Conservation (phyloP, 1,140 invertebrate species). For the Drosophila ficusphila region DNA sequence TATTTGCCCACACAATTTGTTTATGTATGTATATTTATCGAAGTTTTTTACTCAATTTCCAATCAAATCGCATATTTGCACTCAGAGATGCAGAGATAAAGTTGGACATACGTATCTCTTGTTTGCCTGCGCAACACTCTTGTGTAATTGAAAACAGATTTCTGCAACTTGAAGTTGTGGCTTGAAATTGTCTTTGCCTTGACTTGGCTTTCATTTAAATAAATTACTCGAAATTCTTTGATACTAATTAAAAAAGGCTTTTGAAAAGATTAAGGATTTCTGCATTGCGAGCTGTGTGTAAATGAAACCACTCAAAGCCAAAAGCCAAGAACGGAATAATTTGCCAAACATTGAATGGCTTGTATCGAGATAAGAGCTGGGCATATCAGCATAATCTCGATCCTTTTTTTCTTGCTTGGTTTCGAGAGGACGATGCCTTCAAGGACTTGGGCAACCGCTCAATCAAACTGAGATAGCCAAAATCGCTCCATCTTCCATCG, state of each 20-base stretch:
- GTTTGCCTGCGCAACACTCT: conserved; percentile 12
- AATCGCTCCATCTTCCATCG: conserved; percentile 48
- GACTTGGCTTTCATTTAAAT: conserved; percentile 35
- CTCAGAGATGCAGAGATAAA: background rate
- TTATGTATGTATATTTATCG: conserved; percentile 14
- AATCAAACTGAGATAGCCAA: conserved; percentile 39
- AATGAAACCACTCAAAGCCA: conserved; percentile 31
- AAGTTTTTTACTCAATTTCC: conserved; percentile 31
- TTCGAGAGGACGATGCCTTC: background rate
- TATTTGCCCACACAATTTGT: conserved; percentile 24
- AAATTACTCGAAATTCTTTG: conserved; percentile 41
- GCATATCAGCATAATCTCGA: background rate
- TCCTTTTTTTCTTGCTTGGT: background rate
- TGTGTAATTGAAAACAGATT: conserved; percentile 34
- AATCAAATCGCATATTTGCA: conserved; percentile 14
- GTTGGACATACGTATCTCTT: background rate
- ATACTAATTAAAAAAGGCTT: conserved; percentile 48
- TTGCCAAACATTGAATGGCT: conserved; percentile 31
- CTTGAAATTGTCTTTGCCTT: conserved; percentile 29
- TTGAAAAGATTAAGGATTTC: conserved; percentile 34
- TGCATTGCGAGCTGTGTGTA: conserved; percentile 15
- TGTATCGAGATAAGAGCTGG: conserved; percentile 7
- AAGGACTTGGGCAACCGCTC: conserved; percentile 44
- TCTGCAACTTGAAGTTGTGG: conserved; percentile 24
- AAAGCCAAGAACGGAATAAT: conserved; percentile 22